Percentiles rank a stretch among this genome's conserved stretches.
These are phyloP conservation scores for Phyllotreta cruciferae DNA, from an alignment of 2,888 invertebrate genomes.

Conservation along the genomic window DNA sequence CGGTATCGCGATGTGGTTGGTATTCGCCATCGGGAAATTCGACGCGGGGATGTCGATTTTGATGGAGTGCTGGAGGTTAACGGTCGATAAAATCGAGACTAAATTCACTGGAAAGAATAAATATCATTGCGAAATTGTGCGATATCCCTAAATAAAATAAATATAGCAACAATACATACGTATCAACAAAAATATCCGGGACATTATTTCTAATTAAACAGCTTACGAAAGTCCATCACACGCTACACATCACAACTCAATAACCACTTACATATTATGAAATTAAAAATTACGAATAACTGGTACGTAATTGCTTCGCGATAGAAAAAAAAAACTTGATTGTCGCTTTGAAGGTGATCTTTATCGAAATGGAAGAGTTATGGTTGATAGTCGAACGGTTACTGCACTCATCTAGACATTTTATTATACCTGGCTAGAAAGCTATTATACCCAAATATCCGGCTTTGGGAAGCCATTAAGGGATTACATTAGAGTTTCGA, in stretches of 20 bases:
- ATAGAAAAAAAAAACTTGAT: conserved; percentile 15
- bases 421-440: background rate
- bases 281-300: conserved; percentile 6
- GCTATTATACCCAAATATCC: background rate
- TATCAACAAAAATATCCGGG: background rate
- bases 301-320: conserved; percentile 2
- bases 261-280: too few species aligned
- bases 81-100: conserved; percentile 59
- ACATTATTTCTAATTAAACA: background rate
- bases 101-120: conserved; percentile 45
- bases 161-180: conserved; percentile 13
- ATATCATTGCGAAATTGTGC: too few species aligned
- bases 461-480: too few species aligned
- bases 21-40: conserved; percentile 21
- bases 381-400: background rate
- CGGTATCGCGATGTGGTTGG: conserved; percentile 10
- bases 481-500: too few species aligned
- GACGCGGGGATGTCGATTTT: conserved; percentile 51
- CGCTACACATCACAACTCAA: too few species aligned
- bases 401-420: background rate
- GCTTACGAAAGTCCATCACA: background rate
- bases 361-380: conserved; percentile 6
- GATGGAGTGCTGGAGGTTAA: conserved; percentile 64
- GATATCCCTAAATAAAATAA: conserved; percentile 31
- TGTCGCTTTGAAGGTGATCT: conserved; percentile 5